Percentiles rank a stretch among this genome's conserved stretches.
phyloP scores from a whole-genome alignment of 2,113 vertebrate species.

The Ahaetulla prasina region DNA sequence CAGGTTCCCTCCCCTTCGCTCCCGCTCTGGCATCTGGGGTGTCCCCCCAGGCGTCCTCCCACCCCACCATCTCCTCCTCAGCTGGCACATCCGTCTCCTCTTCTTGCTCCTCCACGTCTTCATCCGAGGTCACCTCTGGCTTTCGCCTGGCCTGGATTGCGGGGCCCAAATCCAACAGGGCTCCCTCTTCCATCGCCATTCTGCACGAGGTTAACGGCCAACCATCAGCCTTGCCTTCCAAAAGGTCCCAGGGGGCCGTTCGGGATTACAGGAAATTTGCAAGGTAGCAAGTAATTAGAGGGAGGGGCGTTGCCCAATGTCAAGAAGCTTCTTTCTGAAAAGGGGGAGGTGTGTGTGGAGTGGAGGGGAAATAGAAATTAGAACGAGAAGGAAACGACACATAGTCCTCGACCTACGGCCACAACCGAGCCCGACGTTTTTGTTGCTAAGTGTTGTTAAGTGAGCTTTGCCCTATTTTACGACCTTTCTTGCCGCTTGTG shows the following conservation, averaged over 20 bases:
- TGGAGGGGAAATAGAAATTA: background rate
- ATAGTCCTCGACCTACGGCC: no score
- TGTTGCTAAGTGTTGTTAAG: background rate
- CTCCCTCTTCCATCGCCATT: background rate
- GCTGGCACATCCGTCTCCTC: background rate
- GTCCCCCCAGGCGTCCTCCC: no score
- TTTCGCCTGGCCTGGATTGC: background rate
- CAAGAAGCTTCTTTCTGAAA: background rate
- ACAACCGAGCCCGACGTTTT: background rate
- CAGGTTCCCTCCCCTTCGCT: accelerated
- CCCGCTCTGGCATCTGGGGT: accelerated
- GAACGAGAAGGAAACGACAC: background rate
- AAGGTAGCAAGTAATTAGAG: background rate
- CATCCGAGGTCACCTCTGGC: background rate
- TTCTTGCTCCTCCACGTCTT: background rate
- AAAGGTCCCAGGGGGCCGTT: no score
- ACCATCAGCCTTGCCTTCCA: background rate
- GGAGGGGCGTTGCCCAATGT: background rate
- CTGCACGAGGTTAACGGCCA: background rate
- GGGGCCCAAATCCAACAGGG: background rate
- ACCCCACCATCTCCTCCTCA: background rate
- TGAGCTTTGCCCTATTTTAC: background rate
- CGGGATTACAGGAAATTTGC: no score
- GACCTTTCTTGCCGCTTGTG: background rate
- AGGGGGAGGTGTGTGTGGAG: no score